Evolutionary conservation across 2,888 invertebrate species (phyloP).

Genomic region (Schrankia costaestrigalis): DNA sequence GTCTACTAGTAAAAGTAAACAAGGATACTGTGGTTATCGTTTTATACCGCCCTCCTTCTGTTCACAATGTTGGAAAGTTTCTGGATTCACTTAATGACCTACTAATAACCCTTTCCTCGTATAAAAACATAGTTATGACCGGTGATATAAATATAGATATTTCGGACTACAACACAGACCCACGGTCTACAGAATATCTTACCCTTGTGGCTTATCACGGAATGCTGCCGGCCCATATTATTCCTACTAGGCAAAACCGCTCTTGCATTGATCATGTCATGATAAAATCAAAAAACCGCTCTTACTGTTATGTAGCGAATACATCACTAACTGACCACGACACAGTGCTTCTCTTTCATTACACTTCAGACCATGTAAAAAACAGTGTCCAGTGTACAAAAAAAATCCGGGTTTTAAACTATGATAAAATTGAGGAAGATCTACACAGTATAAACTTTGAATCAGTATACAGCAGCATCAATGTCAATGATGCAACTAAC

Average conservation of each 20-base stretch:
- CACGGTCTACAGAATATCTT: not conserved
- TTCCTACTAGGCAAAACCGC: not conserved
- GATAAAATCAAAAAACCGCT: not conserved
- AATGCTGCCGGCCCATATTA: not conserved
- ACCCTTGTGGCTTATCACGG: not conserved
- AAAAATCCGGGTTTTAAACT: not conserved
- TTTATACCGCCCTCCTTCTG: not conserved
- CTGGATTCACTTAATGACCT: not conserved
- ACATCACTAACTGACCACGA: constrained; percentile 3
- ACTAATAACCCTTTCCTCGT: not conserved
- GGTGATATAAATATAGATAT: constrained; percentile 4
- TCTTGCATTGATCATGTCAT: constrained; percentile 2
- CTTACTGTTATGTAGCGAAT: not conserved
- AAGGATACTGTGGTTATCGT: not conserved
- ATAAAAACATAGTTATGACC: not conserved
- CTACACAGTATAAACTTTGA: not conserved
- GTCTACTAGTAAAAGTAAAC: too few species aligned
- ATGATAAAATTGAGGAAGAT: not conserved
- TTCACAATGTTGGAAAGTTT: not conserved
- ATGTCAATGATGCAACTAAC: not conserved
- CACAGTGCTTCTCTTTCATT: not conserved
- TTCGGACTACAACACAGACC: not conserved
- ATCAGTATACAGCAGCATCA: not conserved
- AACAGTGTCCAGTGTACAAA: not conserved
- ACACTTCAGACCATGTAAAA: not conserved